phyloP scores from a whole-genome alignment of 2,888 invertebrate species.

The Ophion ventricosus region DNA sequence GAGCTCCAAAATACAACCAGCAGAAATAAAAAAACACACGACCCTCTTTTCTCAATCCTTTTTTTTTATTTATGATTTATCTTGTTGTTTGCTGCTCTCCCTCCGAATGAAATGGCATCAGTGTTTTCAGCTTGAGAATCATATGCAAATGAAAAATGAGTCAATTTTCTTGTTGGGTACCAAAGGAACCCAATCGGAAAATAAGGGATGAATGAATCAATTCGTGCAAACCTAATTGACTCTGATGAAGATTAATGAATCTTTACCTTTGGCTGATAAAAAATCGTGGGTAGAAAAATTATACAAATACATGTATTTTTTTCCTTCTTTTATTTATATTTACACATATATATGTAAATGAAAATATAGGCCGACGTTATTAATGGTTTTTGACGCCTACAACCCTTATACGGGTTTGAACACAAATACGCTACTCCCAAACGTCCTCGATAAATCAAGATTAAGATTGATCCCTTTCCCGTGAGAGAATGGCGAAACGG shows the following conservation, averaged over 20 bases:
- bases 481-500: slow-evolving; percentile 12
- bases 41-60: neutral
- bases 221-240: too few relatives aligned
- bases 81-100: neutral
- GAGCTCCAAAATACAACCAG: neutral
- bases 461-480: slow-evolving; percentile 61
- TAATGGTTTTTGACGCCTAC: slow-evolving; percentile 45
- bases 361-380: slow-evolving; percentile 2
- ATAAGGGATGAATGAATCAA: too few relatives aligned
- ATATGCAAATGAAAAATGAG: too few relatives aligned
- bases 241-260: too few relatives aligned
- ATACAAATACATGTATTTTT: too few relatives aligned
- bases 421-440: slow-evolving; percentile 26
- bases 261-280: too few relatives aligned
- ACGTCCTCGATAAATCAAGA: slow-evolving; percentile 61
- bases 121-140: too few relatives aligned
- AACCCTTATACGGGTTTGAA: neutral
- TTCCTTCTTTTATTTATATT: too few relatives aligned
- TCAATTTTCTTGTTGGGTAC: too few relatives aligned
- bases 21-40: neutral
- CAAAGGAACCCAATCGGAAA: too few relatives aligned
- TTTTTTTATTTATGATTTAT: neutral
- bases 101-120: neutral
- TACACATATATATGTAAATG: too few relatives aligned
- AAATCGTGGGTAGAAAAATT: too few relatives aligned